Base-by-base conservation (phyloP, 1,140 invertebrate genomes). In the Saccostrea cuccullata region DNA sequence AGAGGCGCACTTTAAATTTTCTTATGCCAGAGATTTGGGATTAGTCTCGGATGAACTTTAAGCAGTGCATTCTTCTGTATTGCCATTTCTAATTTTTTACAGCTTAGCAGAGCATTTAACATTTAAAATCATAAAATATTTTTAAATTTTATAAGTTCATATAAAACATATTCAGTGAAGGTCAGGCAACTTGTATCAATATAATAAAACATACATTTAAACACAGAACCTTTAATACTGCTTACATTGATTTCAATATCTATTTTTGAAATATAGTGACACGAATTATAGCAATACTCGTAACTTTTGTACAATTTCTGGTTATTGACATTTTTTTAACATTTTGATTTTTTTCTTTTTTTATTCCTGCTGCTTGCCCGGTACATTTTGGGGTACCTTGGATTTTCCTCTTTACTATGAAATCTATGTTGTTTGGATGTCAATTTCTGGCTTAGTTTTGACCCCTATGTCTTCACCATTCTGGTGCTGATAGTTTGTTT, bases 381-480 rank as follows among this genome's bases (percentile, higher is more conserved):
- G 70, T 77, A 77, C 26, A 77, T 77, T 47, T 77, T 11, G 70
- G 70, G 70, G 70, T 77, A 36, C 26, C 15, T 77, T 36, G 70
- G 30, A 77, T 26, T 77, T 77, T 13, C 70, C 11, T 15, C 26
- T 77, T 77, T 26, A 77, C 70, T 77, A 26, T 77, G 70, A 77
- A 77, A 30, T 77, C 70, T 30, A 77, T 77, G 70, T 77, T 77
- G 70, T 77, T 77, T 77, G 70, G 70, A 77, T 77, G 70, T 77
- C 70, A 36, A 77, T 77, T 77, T 77, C 70, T 77, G 70, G 70
- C 70, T 77, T 77, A 77, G 70, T 77, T 36, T 30, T 77, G 70
- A 77, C 26, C 70, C 70, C 3, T 77, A 77, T 77, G 70, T 77
- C 70, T 77, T 77, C 70, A 77, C 70, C 26, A 13, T 77, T 77